These are phyloP conservation scores for Euura lappo DNA, from an alignment of 1,140 invertebrate genomes.

Conservation along the genomic window DNA sequence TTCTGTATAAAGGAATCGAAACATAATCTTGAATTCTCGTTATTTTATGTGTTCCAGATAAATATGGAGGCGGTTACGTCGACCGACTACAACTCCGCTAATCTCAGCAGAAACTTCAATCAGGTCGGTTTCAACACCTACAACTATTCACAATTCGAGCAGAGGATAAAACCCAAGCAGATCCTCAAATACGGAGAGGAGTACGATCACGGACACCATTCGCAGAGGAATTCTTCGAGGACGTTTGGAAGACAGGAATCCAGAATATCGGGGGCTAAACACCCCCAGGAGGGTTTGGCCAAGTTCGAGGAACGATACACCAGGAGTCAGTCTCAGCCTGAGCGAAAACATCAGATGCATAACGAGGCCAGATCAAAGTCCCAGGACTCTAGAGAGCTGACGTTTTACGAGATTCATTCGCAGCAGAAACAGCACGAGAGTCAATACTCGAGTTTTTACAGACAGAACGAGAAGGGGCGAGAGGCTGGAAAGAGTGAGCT, in stretches of 20 bases:
- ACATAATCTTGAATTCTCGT: no score
- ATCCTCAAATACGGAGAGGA: constrained; percentile 47
- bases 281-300: constrained; percentile 25
- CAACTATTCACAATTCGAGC: constrained; percentile 51
- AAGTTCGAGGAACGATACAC: constrained; percentile 39
- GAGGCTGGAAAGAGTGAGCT: constrained; percentile 43
- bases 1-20: no score
- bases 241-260: constrained; percentile 21
- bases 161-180: constrained; percentile 47
- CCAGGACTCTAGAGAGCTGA: constrained; percentile 47
- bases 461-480: constrained; percentile 33
- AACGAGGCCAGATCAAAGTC: constrained; percentile 52
- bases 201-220: constrained; percentile 40
- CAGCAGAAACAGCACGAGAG: constrained; percentile 35
- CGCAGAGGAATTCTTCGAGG: constrained; percentile 9
- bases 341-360: constrained; percentile 43
- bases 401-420: constrained; percentile 46
- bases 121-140: constrained; percentile 50
- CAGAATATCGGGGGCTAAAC: constrained; percentile 13
- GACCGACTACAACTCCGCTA: constrained; percentile 50
- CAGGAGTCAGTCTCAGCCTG: constrained; percentile 53
- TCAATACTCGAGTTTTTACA: constrained; percentile 43
- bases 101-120: constrained; percentile 49
- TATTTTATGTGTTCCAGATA: constrained; percentile 45
- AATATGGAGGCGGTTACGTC: constrained; percentile 59